Percentiles rank a stretch among this genome's conserved stretches.
phyloP scores from a whole-genome alignment of 2,888 invertebrate genomes.

The Philereme transversata region DNA sequence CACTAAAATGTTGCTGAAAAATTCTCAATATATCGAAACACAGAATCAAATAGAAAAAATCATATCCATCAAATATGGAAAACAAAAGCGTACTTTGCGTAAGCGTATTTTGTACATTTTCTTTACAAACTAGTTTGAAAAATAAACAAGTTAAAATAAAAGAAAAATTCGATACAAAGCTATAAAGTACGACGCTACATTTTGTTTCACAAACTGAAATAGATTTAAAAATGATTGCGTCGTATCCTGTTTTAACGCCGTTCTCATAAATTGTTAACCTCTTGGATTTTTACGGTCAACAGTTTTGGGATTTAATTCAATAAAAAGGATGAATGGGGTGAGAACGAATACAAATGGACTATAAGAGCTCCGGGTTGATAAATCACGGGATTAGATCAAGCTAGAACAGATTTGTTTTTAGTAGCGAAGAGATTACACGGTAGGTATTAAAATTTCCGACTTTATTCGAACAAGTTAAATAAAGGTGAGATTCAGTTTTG shows the following conservation, averaged over 20 bases:
- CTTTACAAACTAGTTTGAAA: not conserved
- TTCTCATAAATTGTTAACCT: constrained; percentile 36
- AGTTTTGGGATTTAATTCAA: constrained; percentile 43
- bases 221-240: constrained; percentile 36
- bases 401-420: constrained; percentile 15
- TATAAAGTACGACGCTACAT: constrained; percentile 34
- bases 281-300: constrained; percentile 42
- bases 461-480: constrained; percentile 4
- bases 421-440: constrained; percentile 5
- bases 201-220: constrained; percentile 41
- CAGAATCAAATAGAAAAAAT: too few species aligned
- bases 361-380: constrained; percentile 44
- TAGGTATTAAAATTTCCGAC: not conserved
- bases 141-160: constrained; percentile 19
- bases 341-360: constrained; percentile 57
- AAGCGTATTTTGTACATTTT: not conserved
- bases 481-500: too few species aligned
- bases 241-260: constrained; percentile 41
- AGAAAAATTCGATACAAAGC: constrained; percentile 20
- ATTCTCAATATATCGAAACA: too few species aligned
- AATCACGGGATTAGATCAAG: constrained; percentile 30
- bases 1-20: too few species aligned
- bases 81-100: too few species aligned
- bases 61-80: too few species aligned
- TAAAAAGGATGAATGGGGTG: constrained; percentile 51